Conservation (phyloP, 1,140 invertebrate genomes). For the Hydropsyche tenuis region DNA sequence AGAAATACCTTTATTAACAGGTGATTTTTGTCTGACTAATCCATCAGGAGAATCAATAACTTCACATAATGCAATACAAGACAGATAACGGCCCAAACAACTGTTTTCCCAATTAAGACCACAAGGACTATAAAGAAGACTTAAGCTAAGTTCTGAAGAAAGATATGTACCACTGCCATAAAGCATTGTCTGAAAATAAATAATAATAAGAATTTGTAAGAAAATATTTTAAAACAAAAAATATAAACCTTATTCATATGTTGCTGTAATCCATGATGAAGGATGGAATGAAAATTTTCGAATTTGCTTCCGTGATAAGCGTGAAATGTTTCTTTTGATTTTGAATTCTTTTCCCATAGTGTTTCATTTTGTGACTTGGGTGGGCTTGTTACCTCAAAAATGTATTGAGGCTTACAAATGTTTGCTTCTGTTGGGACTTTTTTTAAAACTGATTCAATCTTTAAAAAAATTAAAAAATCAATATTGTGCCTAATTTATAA, state of each 20-base stretch:
- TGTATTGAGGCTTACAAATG: constrained; percentile 66
- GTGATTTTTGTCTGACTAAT: constrained; percentile 50
- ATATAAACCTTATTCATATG: constrained; percentile 74
- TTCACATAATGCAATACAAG: constrained; percentile 81
- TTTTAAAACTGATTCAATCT: constrained; percentile 64
- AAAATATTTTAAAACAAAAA: constrained; percentile 19
- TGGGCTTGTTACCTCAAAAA: constrained; percentile 68
- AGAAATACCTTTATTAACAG: background rate
- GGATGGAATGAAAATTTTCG: constrained; percentile 83
- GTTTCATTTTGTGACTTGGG: constrained; percentile 63
- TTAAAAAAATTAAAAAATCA: constrained; percentile 51
- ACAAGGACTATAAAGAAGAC: constrained; percentile 72
- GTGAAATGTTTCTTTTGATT: constrained; percentile 67
- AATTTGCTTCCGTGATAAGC: constrained; percentile 81
- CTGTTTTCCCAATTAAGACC: constrained; percentile 78
- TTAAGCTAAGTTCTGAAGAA: constrained; percentile 74
- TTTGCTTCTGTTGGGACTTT: constrained; percentile 60
- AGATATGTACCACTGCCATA: constrained; percentile 81
- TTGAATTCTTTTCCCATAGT: constrained; percentile 65
- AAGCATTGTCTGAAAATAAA: constrained; percentile 65
- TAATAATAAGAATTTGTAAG: constrained; percentile 5
- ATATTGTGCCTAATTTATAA: no score
- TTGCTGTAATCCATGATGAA: constrained; percentile 78
- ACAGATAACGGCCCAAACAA: constrained; percentile 72
- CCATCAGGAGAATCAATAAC: constrained; percentile 74